phyloP scores from a whole-genome alignment of 1,140 invertebrate genomes.

The Trichogramma pretiosum region DNA sequence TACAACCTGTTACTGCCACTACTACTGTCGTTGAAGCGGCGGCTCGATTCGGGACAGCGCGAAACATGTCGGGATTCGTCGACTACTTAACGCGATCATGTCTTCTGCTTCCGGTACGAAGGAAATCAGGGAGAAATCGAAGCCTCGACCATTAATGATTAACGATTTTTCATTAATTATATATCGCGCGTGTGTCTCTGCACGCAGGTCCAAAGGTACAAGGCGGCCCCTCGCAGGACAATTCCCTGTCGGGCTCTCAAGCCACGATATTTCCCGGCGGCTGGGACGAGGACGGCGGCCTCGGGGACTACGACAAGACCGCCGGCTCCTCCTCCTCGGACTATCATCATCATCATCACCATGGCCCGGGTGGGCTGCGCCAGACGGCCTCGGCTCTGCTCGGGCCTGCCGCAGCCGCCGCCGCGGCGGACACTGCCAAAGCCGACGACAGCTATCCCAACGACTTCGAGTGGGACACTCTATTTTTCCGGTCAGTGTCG shows the following conservation, averaged over 20 bases:
- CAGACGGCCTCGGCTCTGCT: slow-evolving; percentile 10
- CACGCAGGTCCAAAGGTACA: slow-evolving; percentile 34
- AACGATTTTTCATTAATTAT: not conserved
- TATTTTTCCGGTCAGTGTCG: slow-evolving; percentile 36
- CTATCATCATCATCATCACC: too few species aligned
- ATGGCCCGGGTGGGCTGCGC: too few species aligned
- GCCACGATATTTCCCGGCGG: slow-evolving; percentile 32
- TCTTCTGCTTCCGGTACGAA: too few species aligned
- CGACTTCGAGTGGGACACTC: slow-evolving; percentile 33
- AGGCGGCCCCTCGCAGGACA: slow-evolving; percentile 22
- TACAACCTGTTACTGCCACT: too few species aligned
- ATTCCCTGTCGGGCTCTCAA: slow-evolving; percentile 27
- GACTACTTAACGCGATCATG: too few species aligned
- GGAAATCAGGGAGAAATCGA: too few species aligned
- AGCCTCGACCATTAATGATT: not conserved
- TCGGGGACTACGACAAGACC: slow-evolving; percentile 14
- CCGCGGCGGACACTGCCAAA: not conserved
- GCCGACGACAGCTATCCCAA: slow-evolving; percentile 2
- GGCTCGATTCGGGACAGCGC: too few species aligned
- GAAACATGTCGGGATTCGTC: too few species aligned
- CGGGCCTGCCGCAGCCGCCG: too few species aligned
- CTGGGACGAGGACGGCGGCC: slow-evolving; percentile 22
- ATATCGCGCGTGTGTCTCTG: not conserved
- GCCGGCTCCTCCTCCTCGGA: not conserved
- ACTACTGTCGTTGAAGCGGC: too few species aligned